A percentile compares a stretch with the other conserved stretches of the same genome.
phyloP scores from a whole-genome alignment of 1,140 invertebrate species.

The Aphelenchoides fujianensis region DNA sequence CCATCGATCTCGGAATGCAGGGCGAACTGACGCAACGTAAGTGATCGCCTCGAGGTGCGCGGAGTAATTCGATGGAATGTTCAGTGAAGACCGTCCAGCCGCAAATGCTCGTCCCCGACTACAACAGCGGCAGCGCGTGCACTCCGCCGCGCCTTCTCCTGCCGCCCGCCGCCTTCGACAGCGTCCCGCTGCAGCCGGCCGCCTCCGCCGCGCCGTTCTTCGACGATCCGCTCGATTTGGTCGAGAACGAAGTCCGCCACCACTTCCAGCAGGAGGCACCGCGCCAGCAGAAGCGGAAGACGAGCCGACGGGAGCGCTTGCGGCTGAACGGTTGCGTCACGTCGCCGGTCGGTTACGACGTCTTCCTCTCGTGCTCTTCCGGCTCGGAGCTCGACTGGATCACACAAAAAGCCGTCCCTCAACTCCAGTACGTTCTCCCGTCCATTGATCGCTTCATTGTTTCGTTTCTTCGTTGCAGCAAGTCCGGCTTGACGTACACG shows the following conservation, averaged over 20 bases:
- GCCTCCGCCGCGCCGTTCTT: too few species aligned
- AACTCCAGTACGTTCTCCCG: conserved; percentile 51
- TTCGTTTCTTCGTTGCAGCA: conserved; percentile 43
- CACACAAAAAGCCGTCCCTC: conserved; percentile 53
- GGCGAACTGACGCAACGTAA: conserved; percentile 13
- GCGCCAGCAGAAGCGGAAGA: conserved; percentile 29
- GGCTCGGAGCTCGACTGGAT: conserved; percentile 53
- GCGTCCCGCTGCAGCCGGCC: background rate
- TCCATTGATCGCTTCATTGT: conserved; percentile 5
- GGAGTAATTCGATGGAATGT: background rate
- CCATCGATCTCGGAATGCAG: background rate
- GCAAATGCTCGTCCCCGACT: background rate
- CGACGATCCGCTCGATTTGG: background rate
- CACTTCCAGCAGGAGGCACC: conserved; percentile 6
- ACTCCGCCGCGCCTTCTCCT: background rate
- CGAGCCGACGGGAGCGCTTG: conserved; percentile 31
- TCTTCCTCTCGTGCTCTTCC: conserved; percentile 48
- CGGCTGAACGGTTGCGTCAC: conserved; percentile 41
- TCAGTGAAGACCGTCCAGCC: conserved; percentile 12
- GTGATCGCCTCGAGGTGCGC: background rate
- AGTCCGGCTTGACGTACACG: conserved; percentile 50
- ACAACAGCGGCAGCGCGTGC: background rate
- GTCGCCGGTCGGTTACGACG: conserved; percentile 54
- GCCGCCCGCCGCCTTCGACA: too few species aligned
- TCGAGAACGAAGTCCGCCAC: conserved; percentile 15